A percentile compares a stretch with the other conserved stretches of the same genome.
These are phyloP conservation scores for Gerris lacustris DNA, from an alignment of 2,888 invertebrate genomes.

Conservation along the genomic window DNA sequence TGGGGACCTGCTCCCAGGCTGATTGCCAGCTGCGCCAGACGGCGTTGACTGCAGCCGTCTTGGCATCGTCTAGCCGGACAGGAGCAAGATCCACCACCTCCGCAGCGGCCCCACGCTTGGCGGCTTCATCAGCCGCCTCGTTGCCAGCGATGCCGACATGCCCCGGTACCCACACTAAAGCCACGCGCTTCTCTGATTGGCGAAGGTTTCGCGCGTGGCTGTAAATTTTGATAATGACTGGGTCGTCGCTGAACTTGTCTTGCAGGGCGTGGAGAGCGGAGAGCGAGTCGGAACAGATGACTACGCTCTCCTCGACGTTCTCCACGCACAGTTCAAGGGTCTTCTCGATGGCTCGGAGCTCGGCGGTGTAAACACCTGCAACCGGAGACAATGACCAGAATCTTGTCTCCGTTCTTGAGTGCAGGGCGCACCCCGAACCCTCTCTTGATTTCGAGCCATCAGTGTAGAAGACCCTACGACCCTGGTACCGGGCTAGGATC, in stretches of 20 bases:
- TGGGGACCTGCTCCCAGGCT: neutral
- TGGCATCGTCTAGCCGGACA: neutral
- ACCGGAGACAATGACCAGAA: neutral
- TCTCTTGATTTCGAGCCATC: neutral
- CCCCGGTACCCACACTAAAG: neutral
- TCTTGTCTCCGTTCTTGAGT: neutral
- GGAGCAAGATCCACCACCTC: neutral
- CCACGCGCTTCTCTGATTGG: neutral
- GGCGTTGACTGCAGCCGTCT: neutral
- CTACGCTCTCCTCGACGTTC: neutral
- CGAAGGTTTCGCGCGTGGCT: neutral
- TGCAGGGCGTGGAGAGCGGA: neutral
- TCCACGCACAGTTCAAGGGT: neutral
- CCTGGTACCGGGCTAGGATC: neutral
- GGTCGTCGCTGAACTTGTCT: neutral
- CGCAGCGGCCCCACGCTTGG: neutral
- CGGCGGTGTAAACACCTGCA: neutral
- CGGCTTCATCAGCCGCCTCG: neutral
- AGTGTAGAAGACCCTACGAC: neutral
- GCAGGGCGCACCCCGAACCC: neutral
- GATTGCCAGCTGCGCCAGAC: neutral
- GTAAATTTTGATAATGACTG: neutral
- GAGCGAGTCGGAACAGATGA: neutral
- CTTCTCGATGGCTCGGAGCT: neutral
- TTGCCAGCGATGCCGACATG: slow-evolving; percentile 5